These are phyloP conservation scores for Homarus gammarus DNA, from an alignment of 2,888 invertebrate genomes.

Conservation along the genomic window DNA sequence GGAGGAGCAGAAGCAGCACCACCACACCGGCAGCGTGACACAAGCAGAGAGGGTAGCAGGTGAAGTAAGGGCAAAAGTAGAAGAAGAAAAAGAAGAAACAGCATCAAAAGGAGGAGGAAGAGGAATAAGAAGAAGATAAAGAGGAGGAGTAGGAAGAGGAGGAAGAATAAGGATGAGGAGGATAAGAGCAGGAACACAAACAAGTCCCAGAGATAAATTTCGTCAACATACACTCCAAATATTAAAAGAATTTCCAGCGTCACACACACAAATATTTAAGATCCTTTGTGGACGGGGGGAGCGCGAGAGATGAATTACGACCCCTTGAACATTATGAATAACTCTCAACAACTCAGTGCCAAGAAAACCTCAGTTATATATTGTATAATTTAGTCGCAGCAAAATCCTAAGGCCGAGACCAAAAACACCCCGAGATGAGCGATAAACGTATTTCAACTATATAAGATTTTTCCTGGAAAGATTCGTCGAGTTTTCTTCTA, in stretches of 20 bases:
- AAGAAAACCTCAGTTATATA: background rate
- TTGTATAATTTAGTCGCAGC: conserved; percentile 2
- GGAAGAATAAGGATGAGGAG: no score
- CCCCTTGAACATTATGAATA: background rate
- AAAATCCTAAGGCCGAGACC: background rate
- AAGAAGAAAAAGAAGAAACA: no score
- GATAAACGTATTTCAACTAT: background rate
- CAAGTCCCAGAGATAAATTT: background rate
- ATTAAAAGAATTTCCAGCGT: background rate
- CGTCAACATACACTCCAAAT: background rate
- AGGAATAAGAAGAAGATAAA: no score
- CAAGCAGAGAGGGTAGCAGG: no score
- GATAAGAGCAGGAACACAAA: background rate
- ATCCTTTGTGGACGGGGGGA: background rate
- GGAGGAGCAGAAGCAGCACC: no score
- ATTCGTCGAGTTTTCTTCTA: background rate
- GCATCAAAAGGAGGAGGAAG: no score
- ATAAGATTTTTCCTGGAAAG: background rate
- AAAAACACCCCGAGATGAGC: background rate
- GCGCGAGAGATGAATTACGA: background rate
- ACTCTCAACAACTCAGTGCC: background rate
- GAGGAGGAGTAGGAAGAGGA: no score
- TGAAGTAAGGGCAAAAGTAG: no score
- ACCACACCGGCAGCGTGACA: no score
- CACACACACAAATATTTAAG: background rate